phyloP scores from a whole-genome alignment of 2,113 vertebrate species.

The Oxygymnocypris stewartii region DNA sequence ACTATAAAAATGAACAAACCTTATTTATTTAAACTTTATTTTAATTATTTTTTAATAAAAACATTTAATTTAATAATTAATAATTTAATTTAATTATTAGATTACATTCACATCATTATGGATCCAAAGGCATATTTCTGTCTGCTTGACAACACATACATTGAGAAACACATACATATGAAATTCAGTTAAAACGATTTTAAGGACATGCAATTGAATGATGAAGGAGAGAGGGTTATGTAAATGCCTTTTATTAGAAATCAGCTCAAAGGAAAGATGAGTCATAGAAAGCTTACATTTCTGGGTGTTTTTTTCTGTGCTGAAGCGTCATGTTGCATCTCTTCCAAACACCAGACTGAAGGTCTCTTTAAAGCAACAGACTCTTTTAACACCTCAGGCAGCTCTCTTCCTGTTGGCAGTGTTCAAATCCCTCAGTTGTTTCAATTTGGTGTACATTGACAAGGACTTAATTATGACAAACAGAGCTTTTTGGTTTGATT shows the following conservation, averaged over 20 bases:
- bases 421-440: not conserved
- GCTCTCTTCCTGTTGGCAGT: constrained; percentile 4
- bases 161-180: not conserved
- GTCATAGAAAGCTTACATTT: constrained; percentile 41
- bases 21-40: too few species aligned
- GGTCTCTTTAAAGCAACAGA: constrained; percentile 25
- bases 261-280: constrained; percentile 46
- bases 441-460: not conserved
- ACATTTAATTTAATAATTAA: too few species aligned
- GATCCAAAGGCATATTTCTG: not conserved
- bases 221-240: constrained; percentile 35
- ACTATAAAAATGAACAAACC: too few species aligned
- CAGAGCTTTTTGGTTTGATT: not conserved
- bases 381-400: constrained; percentile 9
- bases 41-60: too few species aligned
- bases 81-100: too few species aligned
- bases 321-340: not conserved
- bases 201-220: not conserved
- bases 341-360: constrained; percentile 6
- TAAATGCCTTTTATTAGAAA: constrained; percentile 52
- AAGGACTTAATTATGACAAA: not conserved
- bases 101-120: too few species aligned
- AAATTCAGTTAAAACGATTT: constrained; percentile 18
- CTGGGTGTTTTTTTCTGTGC: constrained; percentile 17
- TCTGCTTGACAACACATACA: not conserved